These are phyloP conservation scores for Brachionus koreanus DNA, from an alignment of 1,140 invertebrate species.

Conservation along the genomic window DNA sequence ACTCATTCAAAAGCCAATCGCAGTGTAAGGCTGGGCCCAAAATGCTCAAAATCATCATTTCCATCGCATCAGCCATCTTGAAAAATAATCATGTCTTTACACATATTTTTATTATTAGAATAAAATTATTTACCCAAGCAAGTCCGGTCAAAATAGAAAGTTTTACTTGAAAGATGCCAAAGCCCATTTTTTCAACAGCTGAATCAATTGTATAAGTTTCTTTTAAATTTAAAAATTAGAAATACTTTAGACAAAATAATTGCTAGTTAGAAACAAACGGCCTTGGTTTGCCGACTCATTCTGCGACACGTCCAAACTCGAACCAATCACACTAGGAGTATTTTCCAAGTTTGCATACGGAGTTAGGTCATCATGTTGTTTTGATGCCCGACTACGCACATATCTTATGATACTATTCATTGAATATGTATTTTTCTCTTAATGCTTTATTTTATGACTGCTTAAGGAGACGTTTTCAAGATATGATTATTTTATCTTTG, in stretches of 20 bases:
- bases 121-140: conserved; percentile 57
- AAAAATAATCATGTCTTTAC: background rate
- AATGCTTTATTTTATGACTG: background rate
- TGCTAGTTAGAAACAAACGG: background rate
- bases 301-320: background rate
- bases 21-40: conserved; percentile 85
- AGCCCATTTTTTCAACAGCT: conserved; percentile 88
- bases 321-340: background rate
- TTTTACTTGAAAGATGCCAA: conserved; percentile 91
- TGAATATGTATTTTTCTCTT: background rate
- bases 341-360: background rate
- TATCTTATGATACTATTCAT: conserved; percentile 21
- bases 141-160: conserved; percentile 60
- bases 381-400: conserved; percentile 3
- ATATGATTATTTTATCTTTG: background rate
- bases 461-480: background rate
- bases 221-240: conserved; percentile 52
- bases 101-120: background rate
- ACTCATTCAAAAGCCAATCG: conserved; percentile 82
- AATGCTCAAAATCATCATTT: conserved; percentile 93
- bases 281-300: background rate
- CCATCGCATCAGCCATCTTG: conserved; percentile 97
- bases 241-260: background rate
- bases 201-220: conserved; percentile 90
- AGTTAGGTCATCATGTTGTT: background rate